Base-by-base conservation (phyloP, 1,140 invertebrate species). In the Panagrolaimus sp. region DNA sequence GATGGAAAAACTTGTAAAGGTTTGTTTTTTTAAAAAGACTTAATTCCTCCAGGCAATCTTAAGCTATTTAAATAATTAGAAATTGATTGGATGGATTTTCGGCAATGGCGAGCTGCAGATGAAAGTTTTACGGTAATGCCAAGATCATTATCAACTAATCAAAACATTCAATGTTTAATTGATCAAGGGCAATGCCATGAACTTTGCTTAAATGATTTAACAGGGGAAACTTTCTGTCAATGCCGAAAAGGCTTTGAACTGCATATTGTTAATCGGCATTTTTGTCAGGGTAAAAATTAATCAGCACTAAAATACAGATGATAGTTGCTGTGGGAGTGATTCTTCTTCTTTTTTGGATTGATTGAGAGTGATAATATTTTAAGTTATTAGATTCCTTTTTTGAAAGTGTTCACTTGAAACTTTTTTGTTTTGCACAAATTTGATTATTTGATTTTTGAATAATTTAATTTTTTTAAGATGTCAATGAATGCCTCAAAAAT, bases 1-100 rank as follows among this genome's bases (percentile, higher is more conserved):
- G 86, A 87, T 63, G 84, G 67, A 28, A 85, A 85, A 71, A 84
- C 82, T 1, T 91, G 90, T 78, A 83, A 86, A 26, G 85, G 86
- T 73, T 58, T 63, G 68, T 70, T 69, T 67, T 38, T 38, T 2
- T 4, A 38, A 38, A n/a, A 38, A 7, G 2, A 4, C 7, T 38
- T 38, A 38, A 38, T 7, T 7, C 32, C n/a, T 38, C 32, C 32
- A 38, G 7, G 7, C 32, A 38, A 38, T 7, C 32, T 38, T 38
- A 38, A 38, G 32, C 32, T 38, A 38, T 38, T 38, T n/a, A n/a
- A n/a, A n/a, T n/a, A 38, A 4, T 38, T 38, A 58, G 17, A 58
- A 28, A 12, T 26, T 58, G 52, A 58, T 28, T 38, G 32, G 32
- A 38, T 38, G 32, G 32, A 38, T 4, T 38, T 4, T 38, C 52